phyloP scores from a whole-genome alignment of 2,113 vertebrate species.

The Vulpes ferrilata region DNA sequence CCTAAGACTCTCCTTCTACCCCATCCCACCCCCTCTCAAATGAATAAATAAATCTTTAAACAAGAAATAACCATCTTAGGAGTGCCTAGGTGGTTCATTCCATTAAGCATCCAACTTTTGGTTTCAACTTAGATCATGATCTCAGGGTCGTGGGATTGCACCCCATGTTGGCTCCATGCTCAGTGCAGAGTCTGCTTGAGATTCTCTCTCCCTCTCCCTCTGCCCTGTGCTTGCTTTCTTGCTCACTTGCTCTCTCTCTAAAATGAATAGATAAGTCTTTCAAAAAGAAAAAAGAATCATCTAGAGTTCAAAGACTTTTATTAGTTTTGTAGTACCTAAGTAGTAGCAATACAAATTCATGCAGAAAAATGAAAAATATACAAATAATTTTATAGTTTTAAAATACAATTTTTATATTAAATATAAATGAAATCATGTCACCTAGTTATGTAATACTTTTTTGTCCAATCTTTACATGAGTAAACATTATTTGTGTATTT shows the following conservation, averaged over 20 bases:
- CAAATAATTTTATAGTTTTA: neutral
- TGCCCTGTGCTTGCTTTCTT: neutral
- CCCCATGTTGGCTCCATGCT: neutral
- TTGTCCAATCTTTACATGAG: neutral
- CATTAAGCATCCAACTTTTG: no score
- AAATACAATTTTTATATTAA: neutral
- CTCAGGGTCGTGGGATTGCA: no score
- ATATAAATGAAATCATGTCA: neutral
- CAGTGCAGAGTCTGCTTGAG: neutral
- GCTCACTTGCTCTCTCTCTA: neutral
- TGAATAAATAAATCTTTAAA: no score
- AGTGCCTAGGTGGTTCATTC: no score
- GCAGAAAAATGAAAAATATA: neutral
- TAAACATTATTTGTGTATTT: neutral
- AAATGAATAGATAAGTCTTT: neutral
- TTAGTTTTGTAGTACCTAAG: neutral
- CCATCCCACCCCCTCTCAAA: neutral
- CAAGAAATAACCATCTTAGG: no score
- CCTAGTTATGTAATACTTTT: neutral
- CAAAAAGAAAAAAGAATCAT: neutral
- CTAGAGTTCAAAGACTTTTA: neutral
- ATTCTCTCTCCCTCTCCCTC: neutral
- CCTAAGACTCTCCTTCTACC: neutral
- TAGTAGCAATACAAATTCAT: neutral
- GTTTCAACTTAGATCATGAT: no score